A percentile compares a stretch with the other conserved stretches of the same genome.
Evolutionary conservation across 2,888 invertebrate genomes (phyloP).

Genomic region (Rhagium mordax): DNA sequence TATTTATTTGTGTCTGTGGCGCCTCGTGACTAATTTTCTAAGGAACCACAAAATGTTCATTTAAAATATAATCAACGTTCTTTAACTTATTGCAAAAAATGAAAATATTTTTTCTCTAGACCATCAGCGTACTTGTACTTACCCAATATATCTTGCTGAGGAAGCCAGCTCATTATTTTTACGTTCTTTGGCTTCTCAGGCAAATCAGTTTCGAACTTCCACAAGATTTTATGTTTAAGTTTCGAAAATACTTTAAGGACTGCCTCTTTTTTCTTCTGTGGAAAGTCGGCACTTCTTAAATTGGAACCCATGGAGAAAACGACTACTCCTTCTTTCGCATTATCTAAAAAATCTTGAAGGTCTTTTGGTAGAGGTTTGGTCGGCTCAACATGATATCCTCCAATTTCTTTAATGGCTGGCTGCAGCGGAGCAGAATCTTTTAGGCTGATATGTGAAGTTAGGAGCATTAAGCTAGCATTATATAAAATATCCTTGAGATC

Average conservation of each 20-base stretch:
- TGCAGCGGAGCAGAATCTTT: conserved; percentile 71
- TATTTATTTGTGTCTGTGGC: too few species aligned
- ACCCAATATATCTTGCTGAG: conserved; percentile 62
- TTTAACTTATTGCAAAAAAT: too few species aligned
- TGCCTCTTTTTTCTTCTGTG: conserved; percentile 70
- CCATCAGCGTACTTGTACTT: too few species aligned
- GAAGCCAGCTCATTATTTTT: conserved; percentile 62
- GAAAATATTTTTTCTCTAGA: too few species aligned
- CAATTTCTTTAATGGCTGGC: conserved; percentile 74
- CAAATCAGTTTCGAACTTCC: conserved; percentile 75
- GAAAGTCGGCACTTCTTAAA: conserved; percentile 73
- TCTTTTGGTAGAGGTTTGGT: conserved; percentile 65
- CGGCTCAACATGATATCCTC: conserved; percentile 71
- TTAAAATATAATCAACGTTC: too few species aligned
- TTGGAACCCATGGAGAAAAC: conserved; percentile 77
- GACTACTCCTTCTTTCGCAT: conserved; percentile 72
- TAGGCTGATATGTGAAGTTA: conserved; percentile 71
- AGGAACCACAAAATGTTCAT: too few species aligned
- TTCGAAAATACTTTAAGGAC: conserved; percentile 74
- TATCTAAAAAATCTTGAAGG: conserved; percentile 72
- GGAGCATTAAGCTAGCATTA: conserved; percentile 60
- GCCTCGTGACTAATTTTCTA: too few species aligned
- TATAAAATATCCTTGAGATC: conserved; percentile 54
- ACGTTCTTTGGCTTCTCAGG: conserved; percentile 67
- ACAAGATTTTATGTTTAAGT: conserved; percentile 77